phyloP scores from a whole-genome alignment of 2,113 vertebrate genomes.

The Cariama cristata region DNA sequence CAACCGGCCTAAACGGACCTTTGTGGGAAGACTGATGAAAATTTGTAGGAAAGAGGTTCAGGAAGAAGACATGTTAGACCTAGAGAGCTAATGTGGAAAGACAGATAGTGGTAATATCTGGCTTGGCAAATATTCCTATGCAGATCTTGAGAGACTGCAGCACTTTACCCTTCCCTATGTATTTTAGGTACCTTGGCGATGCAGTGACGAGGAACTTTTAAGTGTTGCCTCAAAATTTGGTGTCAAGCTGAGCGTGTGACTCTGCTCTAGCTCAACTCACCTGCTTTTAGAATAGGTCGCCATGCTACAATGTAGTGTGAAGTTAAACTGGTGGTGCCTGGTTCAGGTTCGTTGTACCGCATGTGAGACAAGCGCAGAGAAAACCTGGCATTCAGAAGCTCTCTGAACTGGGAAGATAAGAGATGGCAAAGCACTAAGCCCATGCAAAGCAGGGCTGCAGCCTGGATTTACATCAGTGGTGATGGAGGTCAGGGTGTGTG shows the following conservation, averaged over 20 bases:
- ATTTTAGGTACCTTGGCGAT: neutral
- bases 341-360: neutral
- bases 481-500: rapidly evolving
- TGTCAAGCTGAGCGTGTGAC: neutral
- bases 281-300: neutral
- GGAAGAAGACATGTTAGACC: neutral
- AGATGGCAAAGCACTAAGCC: neutral
- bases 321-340: neutral
- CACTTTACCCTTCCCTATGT: neutral
- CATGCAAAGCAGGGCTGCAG: neutral
- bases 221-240: neutral
- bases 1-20: neutral
- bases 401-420: neutral
- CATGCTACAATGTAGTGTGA: neutral
- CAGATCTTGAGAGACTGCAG: neutral
- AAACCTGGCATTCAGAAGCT: neutral
- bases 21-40: neutral
- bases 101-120: neutral
- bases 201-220: neutral
- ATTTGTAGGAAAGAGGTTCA: neutral
- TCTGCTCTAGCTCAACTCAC: neutral
- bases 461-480: neutral
- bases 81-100: neutral
- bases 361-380: neutral
- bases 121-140: neutral